Percentiles rank a stretch among this genome's conserved stretches.
Evolutionary conservation across 37 sponge, comb jelly and placozoan genomes (phyloP).

Genomic region (Diacarnus erythraeanus): DNA sequence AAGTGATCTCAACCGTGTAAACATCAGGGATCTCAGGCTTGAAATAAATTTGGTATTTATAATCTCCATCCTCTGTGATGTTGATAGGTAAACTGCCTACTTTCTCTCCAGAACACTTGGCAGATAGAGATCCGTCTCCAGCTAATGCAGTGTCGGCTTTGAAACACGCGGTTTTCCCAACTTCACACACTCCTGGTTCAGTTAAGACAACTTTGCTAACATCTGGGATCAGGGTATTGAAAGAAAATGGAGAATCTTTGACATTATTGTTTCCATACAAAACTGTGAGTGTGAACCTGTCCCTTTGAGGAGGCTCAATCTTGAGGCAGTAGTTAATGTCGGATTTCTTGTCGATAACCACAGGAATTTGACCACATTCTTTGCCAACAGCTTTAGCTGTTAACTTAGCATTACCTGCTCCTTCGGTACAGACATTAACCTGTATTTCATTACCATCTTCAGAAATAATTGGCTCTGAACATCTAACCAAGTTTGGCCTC

Average conservation of each 20-base stretch:
- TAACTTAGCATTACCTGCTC: slow-evolving; percentile 30
- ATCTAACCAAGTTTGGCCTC: slow-evolving; percentile 16
- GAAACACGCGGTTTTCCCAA: slow-evolving; percentile 13
- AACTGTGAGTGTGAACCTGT: slow-evolving; percentile 56
- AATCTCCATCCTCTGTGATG: background rate
- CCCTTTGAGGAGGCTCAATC: slow-evolving; percentile 28
- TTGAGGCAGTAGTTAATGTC: slow-evolving; percentile 29
- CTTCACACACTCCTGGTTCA: slow-evolving; percentile 2
- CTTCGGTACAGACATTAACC: slow-evolving; percentile 6
- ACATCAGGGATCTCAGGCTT: background rate
- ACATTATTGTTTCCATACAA: slow-evolving; percentile 45
- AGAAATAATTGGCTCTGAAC: slow-evolving; percentile 3
- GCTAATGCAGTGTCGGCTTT: slow-evolving; percentile 6
- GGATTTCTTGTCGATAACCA: slow-evolving; percentile 3
- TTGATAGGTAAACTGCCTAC: slow-evolving; percentile 7
- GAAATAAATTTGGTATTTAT: slow-evolving; percentile 12
- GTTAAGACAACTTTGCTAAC: slow-evolving; percentile 19
- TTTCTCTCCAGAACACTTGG: background rate
- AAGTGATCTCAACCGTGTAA: slow-evolving; percentile 14
- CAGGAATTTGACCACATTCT: slow-evolving; percentile 11
- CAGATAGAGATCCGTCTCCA: slow-evolving; percentile 1
- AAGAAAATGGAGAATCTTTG: slow-evolving; percentile 52
- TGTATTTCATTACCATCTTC: slow-evolving; percentile 1
- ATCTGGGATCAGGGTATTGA: slow-evolving; percentile 17
- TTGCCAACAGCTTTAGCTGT: slow-evolving; percentile 27